Percentiles rank a stretch among this genome's conserved stretches.
Evolutionary conservation across 2,797 vertebrate genomes (phyloP).

Genomic region (Malurus splendens): DNA sequence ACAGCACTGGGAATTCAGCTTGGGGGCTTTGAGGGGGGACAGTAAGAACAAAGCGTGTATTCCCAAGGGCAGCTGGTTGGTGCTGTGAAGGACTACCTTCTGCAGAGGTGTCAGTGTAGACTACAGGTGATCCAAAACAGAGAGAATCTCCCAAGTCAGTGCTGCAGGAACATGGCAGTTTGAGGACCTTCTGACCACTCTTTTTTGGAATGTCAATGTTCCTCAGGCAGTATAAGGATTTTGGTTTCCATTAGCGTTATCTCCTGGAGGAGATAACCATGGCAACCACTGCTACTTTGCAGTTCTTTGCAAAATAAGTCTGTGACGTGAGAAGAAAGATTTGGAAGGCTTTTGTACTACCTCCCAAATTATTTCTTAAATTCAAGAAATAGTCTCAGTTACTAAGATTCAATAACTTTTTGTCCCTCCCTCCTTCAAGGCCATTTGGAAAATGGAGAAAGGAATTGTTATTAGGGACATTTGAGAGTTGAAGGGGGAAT

Average conservation of each 20-base stretch:
- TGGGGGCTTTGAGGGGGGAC: background rate
- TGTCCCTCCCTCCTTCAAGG: background rate
- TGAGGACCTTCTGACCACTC: background rate
- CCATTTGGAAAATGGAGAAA: background rate
- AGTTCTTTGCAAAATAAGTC: background rate
- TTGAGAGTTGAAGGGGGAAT: background rate
- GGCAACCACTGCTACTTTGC: slow-evolving; percentile 28
- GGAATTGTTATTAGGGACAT: background rate
- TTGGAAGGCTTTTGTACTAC: background rate
- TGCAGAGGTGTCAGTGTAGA: background rate
- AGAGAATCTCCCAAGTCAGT: background rate
- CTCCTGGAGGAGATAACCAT: slow-evolving; percentile 39
- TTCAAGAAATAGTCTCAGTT: background rate
- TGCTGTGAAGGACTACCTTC: background rate
- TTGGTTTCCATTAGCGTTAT: slow-evolving; percentile 9
- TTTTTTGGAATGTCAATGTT: background rate
- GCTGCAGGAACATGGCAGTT: background rate
- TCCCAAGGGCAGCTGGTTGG: background rate
- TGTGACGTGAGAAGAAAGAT: background rate
- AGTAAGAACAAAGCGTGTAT: background rate
- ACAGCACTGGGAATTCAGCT: background rate
- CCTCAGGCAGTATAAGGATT: background rate
- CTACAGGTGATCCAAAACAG: background rate
- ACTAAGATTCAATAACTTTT: background rate
- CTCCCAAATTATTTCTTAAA: background rate